These are phyloP conservation scores for Penaeus japonicus DNA, from an alignment of 1,140 invertebrate species.

Conservation along the genomic window DNA sequence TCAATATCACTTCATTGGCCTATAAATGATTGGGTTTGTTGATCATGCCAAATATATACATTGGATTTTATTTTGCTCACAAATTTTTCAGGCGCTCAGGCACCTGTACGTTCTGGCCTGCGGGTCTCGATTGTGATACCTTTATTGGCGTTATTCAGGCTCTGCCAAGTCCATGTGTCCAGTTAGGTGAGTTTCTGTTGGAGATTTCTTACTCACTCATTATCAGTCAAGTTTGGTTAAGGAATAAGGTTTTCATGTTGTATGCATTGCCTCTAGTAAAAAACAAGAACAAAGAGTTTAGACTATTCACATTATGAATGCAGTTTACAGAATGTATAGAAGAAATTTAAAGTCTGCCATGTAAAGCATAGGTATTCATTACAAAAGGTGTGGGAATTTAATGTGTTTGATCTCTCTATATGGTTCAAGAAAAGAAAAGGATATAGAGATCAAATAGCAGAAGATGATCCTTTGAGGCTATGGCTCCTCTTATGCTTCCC, in stretches of 20 bases:
- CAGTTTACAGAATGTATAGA: too few relatives aligned
- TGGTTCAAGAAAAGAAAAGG: conserved; percentile 31
- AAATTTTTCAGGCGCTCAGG: conserved; percentile 86
- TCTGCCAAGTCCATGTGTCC: conserved; percentile 47
- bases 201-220: not conserved
- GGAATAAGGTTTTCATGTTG: not conserved
- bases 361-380: not conserved
- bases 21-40: too few relatives aligned
- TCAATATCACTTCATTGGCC: too few relatives aligned
- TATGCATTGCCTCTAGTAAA: not conserved
- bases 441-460: conserved; percentile 38
- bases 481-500: conserved; percentile 53
- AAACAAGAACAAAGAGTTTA: too few relatives aligned
- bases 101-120: conserved; percentile 95
- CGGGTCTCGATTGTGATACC: conserved; percentile 88
- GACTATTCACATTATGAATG: too few relatives aligned
- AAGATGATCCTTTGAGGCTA: conserved; percentile 38
- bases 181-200: conserved; percentile 33
- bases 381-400: not conserved
- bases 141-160: conserved; percentile 76
- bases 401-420: not conserved
- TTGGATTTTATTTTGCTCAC: not conserved
- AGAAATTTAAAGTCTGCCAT: not conserved
- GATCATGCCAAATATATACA: too few relatives aligned
- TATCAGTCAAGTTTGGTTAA: not conserved